phyloP scores from a whole-genome alignment of 2,888 invertebrate genomes.

The Andrena marginata region DNA sequence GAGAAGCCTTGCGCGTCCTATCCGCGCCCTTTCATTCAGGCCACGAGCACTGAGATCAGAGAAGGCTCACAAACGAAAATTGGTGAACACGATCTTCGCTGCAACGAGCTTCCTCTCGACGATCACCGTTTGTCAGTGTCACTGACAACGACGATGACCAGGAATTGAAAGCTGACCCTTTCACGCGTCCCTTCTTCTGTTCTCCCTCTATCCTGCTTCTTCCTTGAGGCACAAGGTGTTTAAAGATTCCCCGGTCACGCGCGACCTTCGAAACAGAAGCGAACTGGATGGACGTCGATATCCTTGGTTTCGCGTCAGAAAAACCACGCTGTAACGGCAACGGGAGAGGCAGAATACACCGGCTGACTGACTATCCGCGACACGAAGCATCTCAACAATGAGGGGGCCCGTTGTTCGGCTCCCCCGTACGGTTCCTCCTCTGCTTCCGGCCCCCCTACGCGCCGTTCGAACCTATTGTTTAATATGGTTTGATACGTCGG shows the following conservation, averaged over 20 bases:
- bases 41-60: neutral
- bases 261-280: neutral
- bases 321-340: conserved; percentile 13
- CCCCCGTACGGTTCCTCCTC: conserved; percentile 73
- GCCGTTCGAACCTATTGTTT: conserved; percentile 78
- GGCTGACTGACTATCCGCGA: conserved; percentile 70
- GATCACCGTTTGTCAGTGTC: neutral
- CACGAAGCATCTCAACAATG: conserved; percentile 82
- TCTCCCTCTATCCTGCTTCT: too few species aligned
- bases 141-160: too few species aligned
- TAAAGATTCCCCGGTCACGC: neutral
- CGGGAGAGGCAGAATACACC: conserved; percentile 39
- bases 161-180: too few species aligned
- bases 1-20: neutral
- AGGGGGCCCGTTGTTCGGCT: conserved; percentile 71
- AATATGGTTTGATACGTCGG: conserved; percentile 78
- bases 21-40: conserved; percentile 12
- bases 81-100: neutral
- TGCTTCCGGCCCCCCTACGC: conserved; percentile 76
- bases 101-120: neutral
- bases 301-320: neutral
- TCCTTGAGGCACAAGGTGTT: too few species aligned
- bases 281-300: neutral
- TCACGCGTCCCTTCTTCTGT: too few species aligned
- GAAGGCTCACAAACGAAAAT: neutral